A percentile compares a stretch with the other conserved stretches of the same genome.
Evolutionary conservation across 1,140 invertebrate species (phyloP).

Genomic region (Euglossa dilemma): DNA sequence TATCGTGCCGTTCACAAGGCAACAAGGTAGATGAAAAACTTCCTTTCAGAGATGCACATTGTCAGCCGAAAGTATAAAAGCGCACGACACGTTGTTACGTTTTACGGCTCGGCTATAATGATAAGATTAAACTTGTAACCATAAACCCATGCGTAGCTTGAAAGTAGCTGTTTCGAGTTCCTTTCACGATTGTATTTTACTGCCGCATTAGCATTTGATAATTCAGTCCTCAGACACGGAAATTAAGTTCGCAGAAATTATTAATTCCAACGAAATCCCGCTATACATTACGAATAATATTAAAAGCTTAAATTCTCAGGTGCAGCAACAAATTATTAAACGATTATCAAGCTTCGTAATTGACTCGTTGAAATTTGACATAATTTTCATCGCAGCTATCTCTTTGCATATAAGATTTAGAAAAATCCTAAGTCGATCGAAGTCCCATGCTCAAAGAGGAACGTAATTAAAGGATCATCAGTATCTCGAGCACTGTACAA

Average conservation of each 20-base stretch:
- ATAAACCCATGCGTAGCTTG: neutral
- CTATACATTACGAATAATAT: too few relatives aligned
- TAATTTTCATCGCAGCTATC: too few relatives aligned
- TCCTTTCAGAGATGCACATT: neutral
- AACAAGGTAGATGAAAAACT: neutral
- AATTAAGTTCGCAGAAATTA: neutral
- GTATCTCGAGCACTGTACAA: neutral
- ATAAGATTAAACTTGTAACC: neutral
- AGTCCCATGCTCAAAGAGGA: too few relatives aligned
- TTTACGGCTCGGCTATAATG: neutral
- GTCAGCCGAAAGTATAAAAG: neutral
- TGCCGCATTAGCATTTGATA: neutral
- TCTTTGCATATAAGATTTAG: too few relatives aligned
- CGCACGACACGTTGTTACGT: neutral
- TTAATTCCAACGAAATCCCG: too few relatives aligned
- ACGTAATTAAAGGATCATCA: neutral
- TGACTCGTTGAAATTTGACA: too few relatives aligned
- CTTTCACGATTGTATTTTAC: neutral
- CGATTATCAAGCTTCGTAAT: too few relatives aligned
- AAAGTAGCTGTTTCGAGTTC: neutral
- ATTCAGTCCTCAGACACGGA: neutral
- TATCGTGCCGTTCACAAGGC: neutral
- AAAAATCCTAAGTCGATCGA: too few relatives aligned
- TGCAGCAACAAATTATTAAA: too few relatives aligned
- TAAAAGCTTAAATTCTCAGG: too few relatives aligned